Evolutionary conservation across 2,797 vertebrate species (phyloP).

Genomic region (Numenius phaeopus): DNA sequence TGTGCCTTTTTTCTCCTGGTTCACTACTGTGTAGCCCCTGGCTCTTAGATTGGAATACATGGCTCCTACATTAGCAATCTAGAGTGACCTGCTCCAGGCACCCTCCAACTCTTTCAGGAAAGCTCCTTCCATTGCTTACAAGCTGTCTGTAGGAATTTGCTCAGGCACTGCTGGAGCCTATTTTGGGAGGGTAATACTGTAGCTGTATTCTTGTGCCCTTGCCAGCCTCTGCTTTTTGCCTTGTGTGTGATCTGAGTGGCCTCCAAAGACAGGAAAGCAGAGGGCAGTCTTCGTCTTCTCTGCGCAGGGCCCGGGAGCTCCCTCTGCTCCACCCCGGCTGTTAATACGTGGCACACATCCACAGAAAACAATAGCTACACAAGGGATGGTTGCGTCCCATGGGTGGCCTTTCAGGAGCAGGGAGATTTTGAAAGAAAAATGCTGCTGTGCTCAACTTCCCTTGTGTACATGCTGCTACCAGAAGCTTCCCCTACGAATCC

Average conservation of each 20-base stretch:
- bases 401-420: constrained; percentile 71
- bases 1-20: neutral
- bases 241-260: neutral
- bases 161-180: neutral
- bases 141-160: neutral
- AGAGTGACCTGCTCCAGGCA: neutral
- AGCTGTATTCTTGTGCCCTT: neutral
- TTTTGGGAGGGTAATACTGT: neutral
- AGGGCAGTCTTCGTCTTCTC: constrained; percentile 61
- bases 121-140: accelerated
- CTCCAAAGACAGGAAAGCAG: constrained; percentile 57
- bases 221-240: neutral
- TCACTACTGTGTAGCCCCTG: neutral
- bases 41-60: neutral
- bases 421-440: constrained; percentile 55
- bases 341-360: constrained; percentile 30
- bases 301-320: neutral
- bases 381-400: constrained; percentile 65
- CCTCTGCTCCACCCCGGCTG: neutral
- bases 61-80: neutral
- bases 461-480: constrained; percentile 64
- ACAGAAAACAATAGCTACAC: constrained; percentile 65
- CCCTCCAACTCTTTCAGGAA: neutral
- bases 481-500: constrained; percentile 31
- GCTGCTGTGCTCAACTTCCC: constrained; percentile 51